These are phyloP conservation scores for Porphyrio hochstetteri DNA, from an alignment of 2,113 vertebrate genomes.

Conservation along the genomic window DNA sequence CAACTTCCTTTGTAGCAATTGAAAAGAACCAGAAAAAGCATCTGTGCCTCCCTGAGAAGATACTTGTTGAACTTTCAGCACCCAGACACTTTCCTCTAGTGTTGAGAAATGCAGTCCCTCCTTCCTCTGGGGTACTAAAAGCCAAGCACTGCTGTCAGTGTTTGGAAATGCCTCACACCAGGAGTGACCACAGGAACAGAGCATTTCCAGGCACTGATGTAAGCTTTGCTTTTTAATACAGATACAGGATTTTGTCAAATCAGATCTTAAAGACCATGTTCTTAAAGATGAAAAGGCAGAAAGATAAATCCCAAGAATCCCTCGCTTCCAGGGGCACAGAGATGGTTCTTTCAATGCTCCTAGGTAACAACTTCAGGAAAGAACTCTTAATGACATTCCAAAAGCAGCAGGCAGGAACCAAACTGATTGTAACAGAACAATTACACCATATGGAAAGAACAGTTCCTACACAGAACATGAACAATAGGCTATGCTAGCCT, in stretches of 20 bases:
- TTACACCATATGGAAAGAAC: neutral
- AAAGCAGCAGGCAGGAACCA: slow-evolving; percentile 1
- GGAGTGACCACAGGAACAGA: neutral
- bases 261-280: neutral
- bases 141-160: neutral
- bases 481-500: neutral
- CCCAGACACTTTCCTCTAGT: neutral
- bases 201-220: neutral
- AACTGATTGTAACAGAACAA: neutral
- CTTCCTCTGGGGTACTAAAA: neutral
- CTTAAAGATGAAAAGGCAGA: neutral
- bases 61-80: neutral
- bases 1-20: neutral
- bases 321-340: neutral
- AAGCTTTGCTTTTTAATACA: neutral
- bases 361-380: slow-evolving; percentile 12
- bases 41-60: neutral
- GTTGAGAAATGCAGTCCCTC: neutral
- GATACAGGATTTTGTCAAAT: neutral
- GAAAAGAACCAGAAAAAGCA: neutral
- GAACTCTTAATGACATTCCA: slow-evolving; percentile 35
- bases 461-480: neutral
- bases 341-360: neutral
- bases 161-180: neutral
- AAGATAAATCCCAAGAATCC: neutral